A percentile compares a stretch with the other conserved stretches of the same genome.
These are phyloP conservation scores for Haemorhous mexicanus DNA, from an alignment of 2,113 vertebrate species.

Conservation along the genomic window DNA sequence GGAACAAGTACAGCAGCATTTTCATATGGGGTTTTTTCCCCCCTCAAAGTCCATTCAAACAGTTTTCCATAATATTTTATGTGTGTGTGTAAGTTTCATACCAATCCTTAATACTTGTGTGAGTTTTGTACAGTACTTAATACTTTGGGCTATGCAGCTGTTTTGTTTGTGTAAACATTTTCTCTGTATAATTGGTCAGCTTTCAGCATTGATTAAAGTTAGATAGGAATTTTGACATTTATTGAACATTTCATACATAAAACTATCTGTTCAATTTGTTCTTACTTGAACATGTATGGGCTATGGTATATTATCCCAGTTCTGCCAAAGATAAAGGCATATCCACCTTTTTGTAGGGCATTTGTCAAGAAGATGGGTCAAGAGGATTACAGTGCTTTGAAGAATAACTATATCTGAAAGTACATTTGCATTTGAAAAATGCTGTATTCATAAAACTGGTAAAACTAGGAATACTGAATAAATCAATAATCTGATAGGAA, in stretches of 20 bases:
- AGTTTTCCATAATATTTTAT: background rate
- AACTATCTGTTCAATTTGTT: background rate
- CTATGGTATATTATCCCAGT: background rate
- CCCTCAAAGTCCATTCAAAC: background rate
- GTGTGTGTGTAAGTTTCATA: background rate
- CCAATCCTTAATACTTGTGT: background rate
- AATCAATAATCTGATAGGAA: background rate
- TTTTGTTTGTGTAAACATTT: background rate
- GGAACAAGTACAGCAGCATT: background rate
- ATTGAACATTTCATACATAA: background rate
- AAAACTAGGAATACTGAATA: background rate
- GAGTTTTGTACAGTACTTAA: background rate
- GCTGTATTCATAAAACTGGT: background rate
- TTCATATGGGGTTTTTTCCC: background rate
- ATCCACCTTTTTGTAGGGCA: background rate
- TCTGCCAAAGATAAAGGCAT: background rate
- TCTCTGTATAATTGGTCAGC: background rate
- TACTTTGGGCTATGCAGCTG: background rate
- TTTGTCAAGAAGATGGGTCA: background rate
- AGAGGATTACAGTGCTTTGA: background rate
- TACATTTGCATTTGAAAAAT: background rate
- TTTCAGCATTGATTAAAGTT: background rate
- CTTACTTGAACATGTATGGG: background rate
- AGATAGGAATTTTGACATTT: background rate
- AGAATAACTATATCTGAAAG: background rate